Evolutionary conservation across 2,797 vertebrate genomes (phyloP), one percentile per base, ranked within the genome.

Genomic region (Gymnopithys bicolor): DNA sequence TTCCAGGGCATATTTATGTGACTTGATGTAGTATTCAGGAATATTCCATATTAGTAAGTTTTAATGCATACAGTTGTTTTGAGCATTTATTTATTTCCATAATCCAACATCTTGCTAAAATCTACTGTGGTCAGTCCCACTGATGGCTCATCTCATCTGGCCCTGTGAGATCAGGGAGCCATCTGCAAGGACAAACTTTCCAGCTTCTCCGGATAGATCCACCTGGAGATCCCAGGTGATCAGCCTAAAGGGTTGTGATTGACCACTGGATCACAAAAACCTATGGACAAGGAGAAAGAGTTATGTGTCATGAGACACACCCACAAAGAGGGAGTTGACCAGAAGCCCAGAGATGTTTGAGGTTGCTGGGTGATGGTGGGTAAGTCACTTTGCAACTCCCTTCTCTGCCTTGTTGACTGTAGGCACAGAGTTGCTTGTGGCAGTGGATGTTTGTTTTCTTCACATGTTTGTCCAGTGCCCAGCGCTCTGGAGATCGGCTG

Each of bases 241-340:
- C 49, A 37, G 24, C 79, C 68, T 23, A 22, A 45, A 60, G 22
- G n/a, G 37, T 32, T 10, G 4, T 14, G 24, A 8, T 4, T 64
- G 53, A 64, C 30, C 41, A 4, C 33, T 48, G 43, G 28, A 13
- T 56, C 52, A 32, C 66, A 48, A 17, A 83, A 81, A 32, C 16
- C 18, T 55, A 2, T 5, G 22, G 48, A 32, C 11, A 19, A 63
- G 87, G 35, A 21, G 24, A 64, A 46, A 56, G 32, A 45, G 35
- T 13, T 1, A 0, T 0, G 0, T 30, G 13, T 53, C 7, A 19
- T 6, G 35, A 32, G 76, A 8, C 2, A 2, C 46, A 62, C 33
- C 63, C 35, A 30, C 41, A 71, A 55, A 13, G 60, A 62, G n/a
- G 18, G n/a, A 33, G 16, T 52, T 48, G 66, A 30, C 7, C 60